Conservation (phyloP, 2,888 invertebrate species). For the Lydus trimaculatus region DNA sequence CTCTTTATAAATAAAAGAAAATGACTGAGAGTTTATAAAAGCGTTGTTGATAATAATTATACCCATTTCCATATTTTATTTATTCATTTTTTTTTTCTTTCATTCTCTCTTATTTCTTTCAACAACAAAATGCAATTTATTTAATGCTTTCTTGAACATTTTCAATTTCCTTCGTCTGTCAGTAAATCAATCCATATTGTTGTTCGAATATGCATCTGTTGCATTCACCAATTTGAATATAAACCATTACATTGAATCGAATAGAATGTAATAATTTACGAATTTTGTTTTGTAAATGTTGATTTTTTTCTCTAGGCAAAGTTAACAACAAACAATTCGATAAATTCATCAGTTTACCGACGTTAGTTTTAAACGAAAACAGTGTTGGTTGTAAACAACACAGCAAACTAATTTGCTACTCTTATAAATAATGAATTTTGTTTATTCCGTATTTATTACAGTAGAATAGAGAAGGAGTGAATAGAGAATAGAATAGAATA, state of each 20-base stretch:
- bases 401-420: conserved; percentile 53
- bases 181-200: neutral
- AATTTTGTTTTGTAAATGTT: neutral
- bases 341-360: conserved; percentile 55
- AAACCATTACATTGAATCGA: neutral
- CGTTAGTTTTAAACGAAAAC: conserved; percentile 27
- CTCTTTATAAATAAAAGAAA: neutral
- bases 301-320: neutral
- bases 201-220: conserved; percentile 9
- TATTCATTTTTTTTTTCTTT: neutral
- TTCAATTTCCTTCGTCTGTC: conserved; percentile 1
- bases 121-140: conserved; percentile 5
- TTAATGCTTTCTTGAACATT: neutral
- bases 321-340: conserved; percentile 47
- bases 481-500: neutral
- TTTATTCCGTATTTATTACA: conserved; percentile 55
- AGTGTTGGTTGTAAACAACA: conserved; percentile 36
- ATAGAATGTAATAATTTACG: neutral
- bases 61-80: neutral
- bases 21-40: too few relatives aligned
- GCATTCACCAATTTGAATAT: neutral
- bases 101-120: neutral
- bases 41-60: neutral
- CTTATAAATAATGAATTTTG: conserved; percentile 57
- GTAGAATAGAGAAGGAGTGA: neutral